Evolutionary conservation across 2,113 vertebrate species (phyloP), one percentile per base, ranked within the genome.

Genomic region (Rhinolophus ferrumequinum): DNA sequence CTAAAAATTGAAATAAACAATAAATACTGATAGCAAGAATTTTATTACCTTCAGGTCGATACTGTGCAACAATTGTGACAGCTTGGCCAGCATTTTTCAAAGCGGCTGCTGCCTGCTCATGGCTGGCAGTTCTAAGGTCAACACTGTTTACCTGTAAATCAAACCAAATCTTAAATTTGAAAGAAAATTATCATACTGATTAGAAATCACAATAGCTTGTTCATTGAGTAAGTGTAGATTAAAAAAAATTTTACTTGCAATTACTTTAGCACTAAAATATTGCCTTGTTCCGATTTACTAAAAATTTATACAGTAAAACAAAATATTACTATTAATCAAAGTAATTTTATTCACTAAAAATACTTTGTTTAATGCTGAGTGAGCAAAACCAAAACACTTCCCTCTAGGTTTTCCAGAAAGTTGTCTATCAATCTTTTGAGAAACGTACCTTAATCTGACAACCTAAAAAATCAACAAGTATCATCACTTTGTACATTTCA

Each of bases 21-120:
- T 66, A 93, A 82, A 19, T 6, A 96, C 0, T 88, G n/a, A 93
- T 1, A 95, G 8, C 3, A 92, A 93, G 33, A 93, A 94, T 41
- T 96, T 66, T 58, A 98, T 99, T 99, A 99, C 99, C 99, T 98
- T 99, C 99, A 12, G 99, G 99, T 91, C 99, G 99, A 98, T 99
- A 99, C 84, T 99, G 99, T 88, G 99, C 99, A 82, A 99, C 98
- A 64, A 99, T 99, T 52, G 99, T 99, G 93, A 99, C 99, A 0
- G 99, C 99, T 82, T 99, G 99, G n/a, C 99, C 99, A 10, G 99
- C 99, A 0, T 99, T 99, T 98, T 99, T 99, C 98, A 99, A 97
- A 33, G 99, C 99, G 0, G 99, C 99, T 3, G 99, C 99, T 0
- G 99, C 99, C 96, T 99, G 99, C 28, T 99, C 99, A 1, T 99